Evolutionary conservation across 2,888 invertebrate species (phyloP), one percentile per base, ranked within the genome.

Genomic region (Chesias legatella): DNA sequence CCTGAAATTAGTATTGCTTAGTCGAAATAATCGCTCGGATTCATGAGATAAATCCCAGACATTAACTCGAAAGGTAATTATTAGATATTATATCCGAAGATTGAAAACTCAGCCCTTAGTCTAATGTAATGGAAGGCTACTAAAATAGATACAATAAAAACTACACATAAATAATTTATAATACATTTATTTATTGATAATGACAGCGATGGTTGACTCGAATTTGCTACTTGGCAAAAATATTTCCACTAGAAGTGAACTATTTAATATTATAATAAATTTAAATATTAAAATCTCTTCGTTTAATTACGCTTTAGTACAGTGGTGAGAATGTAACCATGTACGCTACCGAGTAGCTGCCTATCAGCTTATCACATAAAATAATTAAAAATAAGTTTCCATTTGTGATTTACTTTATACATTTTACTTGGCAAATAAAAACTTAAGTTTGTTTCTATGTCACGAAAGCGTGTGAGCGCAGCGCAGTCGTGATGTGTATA

Each of bases 121-220:
- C 5, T 17, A 3, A 5, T 17, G 13, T 17, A 11, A 32, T 11
- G 35, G 32, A 30, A 21, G 10, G 25, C 3, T 27, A 7, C 21
- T 30, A 38, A 31, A 20, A 10, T 0, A 3, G 21, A 26, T 24
- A 49, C 36, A 67, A 67, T 52, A 63, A 62, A 73, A 73, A 70
- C 63, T 58, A 73, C 63, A 17, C n/a, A 17, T 34, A 51, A 51
- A 63, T 65, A 70, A 73, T 80, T 85, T 81, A 85, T 81, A 76
- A 79, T 86, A 88, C 85, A 86, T 86, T 86, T 86, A 86, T 86
- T 86, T 86, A 88, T 85, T 86, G 77, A 84, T 85, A 85, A 86
- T 88, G 86, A 88, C 82, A 88, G 88, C 86, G 79, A 85, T 79
- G 82, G 76, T 85, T 83, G 86, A 88, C 83, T 86, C 75, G 62